Percentiles rank a stretch among this genome's conserved stretches.
phyloP scores from a whole-genome alignment of 1,140 invertebrate species.

The Ephestia elutella region DNA sequence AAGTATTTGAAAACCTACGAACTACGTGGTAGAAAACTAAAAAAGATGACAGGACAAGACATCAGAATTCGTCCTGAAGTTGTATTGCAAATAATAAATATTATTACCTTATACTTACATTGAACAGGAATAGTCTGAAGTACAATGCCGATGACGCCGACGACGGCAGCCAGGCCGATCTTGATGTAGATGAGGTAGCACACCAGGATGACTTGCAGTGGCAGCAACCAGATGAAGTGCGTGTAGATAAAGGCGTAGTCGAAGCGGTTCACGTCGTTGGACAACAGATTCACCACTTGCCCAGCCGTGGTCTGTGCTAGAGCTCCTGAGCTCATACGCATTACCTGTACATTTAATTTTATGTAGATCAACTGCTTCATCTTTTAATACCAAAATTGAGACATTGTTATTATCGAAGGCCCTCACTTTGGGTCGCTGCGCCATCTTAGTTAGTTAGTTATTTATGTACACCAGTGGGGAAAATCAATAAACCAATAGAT shows the following conservation, averaged over 20 bases:
- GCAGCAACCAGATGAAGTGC: conserved; percentile 83
- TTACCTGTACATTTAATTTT: conserved; percentile 41
- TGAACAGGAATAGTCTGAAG: conserved; percentile 82
- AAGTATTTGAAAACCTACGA: too few relatives aligned
- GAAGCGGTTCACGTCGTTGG: conserved; percentile 85
- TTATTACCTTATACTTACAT: conserved; percentile 62
- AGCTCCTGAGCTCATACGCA: conserved; percentile 80
- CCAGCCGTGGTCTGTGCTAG: conserved; percentile 85
- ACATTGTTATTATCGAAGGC: too few relatives aligned
- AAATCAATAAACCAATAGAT: too few relatives aligned
- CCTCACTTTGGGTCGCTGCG: too few relatives aligned
- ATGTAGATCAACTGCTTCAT: too few relatives aligned
- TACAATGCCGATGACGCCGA: conserved; percentile 80
- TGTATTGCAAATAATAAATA: too few relatives aligned
- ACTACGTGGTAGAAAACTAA: too few relatives aligned
- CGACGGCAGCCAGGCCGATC: conserved; percentile 81
- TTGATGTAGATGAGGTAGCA: conserved; percentile 83
- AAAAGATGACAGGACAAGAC: too few relatives aligned
- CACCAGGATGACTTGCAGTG: conserved; percentile 80
- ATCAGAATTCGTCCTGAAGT: too few relatives aligned
- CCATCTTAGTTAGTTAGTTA: too few relatives aligned
- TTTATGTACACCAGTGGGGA: too few relatives aligned
- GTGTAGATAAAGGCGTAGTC: conserved; percentile 78
- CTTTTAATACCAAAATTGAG: too few relatives aligned
- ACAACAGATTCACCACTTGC: conserved; percentile 89